A percentile compares a stretch with the other conserved stretches of the same genome.
Conservation (phyloP, 2,113 vertebrate genomes). For the Apteryx mantelli region DNA sequence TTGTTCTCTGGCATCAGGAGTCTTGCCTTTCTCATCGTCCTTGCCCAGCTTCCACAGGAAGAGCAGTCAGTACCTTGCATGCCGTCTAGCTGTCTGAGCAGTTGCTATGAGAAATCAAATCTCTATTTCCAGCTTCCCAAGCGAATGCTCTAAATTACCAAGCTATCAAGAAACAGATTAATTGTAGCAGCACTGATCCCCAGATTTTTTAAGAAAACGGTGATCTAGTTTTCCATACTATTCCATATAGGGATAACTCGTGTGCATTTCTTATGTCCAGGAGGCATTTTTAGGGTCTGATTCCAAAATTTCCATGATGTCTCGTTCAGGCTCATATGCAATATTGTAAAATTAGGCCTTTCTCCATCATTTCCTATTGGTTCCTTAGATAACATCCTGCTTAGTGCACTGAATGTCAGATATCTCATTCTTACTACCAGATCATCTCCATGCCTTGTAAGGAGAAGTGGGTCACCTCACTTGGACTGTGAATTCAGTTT, state of each 20-base stretch:
- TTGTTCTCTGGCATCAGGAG: not conserved
- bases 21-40: not conserved
- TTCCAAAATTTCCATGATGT: not conserved
- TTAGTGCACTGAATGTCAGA: not conserved
- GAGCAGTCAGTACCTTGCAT: not conserved
- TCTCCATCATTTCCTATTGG: not conserved
- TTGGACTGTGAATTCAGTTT: not conserved
- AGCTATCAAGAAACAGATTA: constrained; percentile 47
- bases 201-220: not conserved
- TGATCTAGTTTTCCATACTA: not conserved
- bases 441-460: not conserved
- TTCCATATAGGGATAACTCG: not conserved
- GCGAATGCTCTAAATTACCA: constrained; percentile 45
- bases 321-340: not conserved
- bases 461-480: not conserved
- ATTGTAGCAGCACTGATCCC: not conserved
- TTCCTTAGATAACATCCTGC: not conserved
- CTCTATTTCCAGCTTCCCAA: constrained; percentile 41
- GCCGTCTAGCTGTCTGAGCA: not conserved
- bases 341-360: not conserved
- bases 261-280: not conserved
- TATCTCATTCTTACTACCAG: not conserved
- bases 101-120: constrained; percentile 41
- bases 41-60: not conserved
- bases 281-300: not conserved